A percentile compares a stretch with the other conserved stretches of the same genome.
phyloP scores from a whole-genome alignment of 2,797 vertebrate species.

The Sparidentex hasta region DNA sequence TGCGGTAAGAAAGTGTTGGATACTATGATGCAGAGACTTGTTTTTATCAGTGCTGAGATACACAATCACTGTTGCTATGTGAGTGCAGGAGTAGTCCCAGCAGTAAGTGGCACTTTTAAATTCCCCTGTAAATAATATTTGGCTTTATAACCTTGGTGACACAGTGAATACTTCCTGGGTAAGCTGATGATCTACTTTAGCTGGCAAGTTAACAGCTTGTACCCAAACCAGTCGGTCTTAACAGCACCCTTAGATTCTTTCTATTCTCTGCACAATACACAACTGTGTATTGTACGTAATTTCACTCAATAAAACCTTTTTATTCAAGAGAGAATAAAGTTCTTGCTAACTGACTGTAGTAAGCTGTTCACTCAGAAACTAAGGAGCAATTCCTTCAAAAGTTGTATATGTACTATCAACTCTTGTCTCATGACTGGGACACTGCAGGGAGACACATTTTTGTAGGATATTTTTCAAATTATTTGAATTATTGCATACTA shows the following conservation, averaged over 20 bases:
- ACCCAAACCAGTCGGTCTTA: not conserved
- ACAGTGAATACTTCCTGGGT: not conserved
- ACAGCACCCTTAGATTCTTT: not conserved
- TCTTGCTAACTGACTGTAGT: not conserved
- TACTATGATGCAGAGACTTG: not conserved
- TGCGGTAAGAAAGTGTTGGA: not conserved
- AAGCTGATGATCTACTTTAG: not conserved
- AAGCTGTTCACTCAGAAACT: too few species aligned
- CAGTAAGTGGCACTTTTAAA: not conserved
- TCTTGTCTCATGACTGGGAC: too few species aligned
- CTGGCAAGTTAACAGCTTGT: not conserved
- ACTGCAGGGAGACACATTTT: too few species aligned
- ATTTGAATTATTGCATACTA: too few species aligned
- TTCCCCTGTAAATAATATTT: not conserved
- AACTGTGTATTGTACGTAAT: not conserved
- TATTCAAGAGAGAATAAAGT: not conserved
- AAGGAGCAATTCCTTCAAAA: too few species aligned
- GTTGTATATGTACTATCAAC: too few species aligned
- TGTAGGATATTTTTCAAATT: too few species aligned
- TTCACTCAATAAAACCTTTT: not conserved
- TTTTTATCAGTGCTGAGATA: not conserved
- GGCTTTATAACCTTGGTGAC: not conserved
- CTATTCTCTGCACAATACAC: not conserved
- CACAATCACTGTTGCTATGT: not conserved
- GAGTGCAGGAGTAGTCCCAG: not conserved